Evolutionary conservation across 1,140 invertebrate species (phyloP), one percentile per base, ranked within the genome.

Genomic region (Drosophila pseudoananassae): DNA sequence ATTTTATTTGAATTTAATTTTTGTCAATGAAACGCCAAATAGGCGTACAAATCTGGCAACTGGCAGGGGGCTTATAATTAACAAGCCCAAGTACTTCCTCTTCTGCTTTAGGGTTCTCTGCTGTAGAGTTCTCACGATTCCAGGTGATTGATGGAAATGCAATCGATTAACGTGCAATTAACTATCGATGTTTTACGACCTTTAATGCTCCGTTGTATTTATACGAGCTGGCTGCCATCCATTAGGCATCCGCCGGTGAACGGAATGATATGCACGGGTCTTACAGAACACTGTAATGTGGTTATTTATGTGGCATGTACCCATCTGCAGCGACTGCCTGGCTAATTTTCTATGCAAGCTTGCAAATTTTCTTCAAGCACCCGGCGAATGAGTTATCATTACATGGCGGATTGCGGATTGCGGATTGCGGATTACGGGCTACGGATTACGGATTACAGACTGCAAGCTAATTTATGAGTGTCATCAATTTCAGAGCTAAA

Each of bases 381-480:
- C 47, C 38, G 59, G 38, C 56, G 58, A 59, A 77, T 77, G 77
- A 76, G 60, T 59, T 71, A 76, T 75, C 50, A 60, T 43, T 43
- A 43, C 9, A 15, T 15, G 14, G 15, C 14, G 38, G 38, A 43
- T 43, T 15, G 15, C 14, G 38, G 38, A 40, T 15, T 40, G 14
- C 38, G 38, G 38, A 43, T 9, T 43, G 8, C 40, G 8, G 40
- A 43, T 20, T 20, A 20, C 14, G 38, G 38, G 7, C 15, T 15
- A 7, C 38, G 38, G 38, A 43, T 17, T 43, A 7, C 38, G 38
- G 38, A 43, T 17, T 43, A 17, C 40, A 6, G 40, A 43, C 15
- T 12, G 2, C 40, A 70, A 60, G 52, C 46, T 61, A 60, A 78
- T 85, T 84, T 85, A 84, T 76, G 80, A 85, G 81, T 76, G 66